A percentile compares a stretch with the other conserved stretches of the same genome.
phyloP scores from a whole-genome alignment of 30 jellyfish, hydroid and myxozoan genomes.

The Nemopilema nomurai region DNA sequence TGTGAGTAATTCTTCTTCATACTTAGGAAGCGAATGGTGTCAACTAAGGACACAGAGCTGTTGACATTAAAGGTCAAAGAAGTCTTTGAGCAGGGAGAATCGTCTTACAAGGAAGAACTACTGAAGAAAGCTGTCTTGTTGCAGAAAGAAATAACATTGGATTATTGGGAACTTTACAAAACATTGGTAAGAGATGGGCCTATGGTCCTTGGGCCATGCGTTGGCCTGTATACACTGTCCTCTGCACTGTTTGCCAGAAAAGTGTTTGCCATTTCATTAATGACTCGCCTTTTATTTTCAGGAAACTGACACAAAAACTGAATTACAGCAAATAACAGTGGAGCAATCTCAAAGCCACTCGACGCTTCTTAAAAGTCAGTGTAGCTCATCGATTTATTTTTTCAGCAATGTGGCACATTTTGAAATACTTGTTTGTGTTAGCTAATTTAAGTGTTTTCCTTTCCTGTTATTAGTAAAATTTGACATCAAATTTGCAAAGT shows the following conservation, averaged over 20 bases:
- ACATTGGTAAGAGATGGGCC: constrained; percentile 5
- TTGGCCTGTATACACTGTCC: too few relatives aligned
- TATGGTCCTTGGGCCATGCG: too few relatives aligned
- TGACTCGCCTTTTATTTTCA: background rate
- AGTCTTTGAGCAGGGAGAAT: constrained; percentile 14
- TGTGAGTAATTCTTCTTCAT: too few relatives aligned
- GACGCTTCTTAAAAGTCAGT: background rate
- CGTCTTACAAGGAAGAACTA: constrained; percentile 4
- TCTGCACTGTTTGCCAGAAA: too few relatives aligned
- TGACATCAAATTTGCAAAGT: too few relatives aligned
- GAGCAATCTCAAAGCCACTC: background rate
- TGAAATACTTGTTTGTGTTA: too few relatives aligned
- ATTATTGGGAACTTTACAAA: background rate
- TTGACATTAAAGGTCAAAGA: background rate
- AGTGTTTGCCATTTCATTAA: too few relatives aligned
- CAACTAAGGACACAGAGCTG: constrained; percentile 5
- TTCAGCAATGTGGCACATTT: too few relatives aligned
- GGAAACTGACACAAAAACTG: background rate
- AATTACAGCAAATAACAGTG: background rate
- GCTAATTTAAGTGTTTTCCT: too few relatives aligned
- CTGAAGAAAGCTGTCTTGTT: constrained; percentile 9
- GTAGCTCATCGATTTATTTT: background rate
- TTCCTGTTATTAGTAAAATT: too few relatives aligned
- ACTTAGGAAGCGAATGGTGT: constrained; percentile 14
- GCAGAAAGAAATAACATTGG: constrained; percentile 13